A percentile compares a stretch with the other conserved stretches of the same genome.
Evolutionary conservation across 2,113 vertebrate genomes (phyloP).

Genomic region (Cyanocitta stelleri): DNA sequence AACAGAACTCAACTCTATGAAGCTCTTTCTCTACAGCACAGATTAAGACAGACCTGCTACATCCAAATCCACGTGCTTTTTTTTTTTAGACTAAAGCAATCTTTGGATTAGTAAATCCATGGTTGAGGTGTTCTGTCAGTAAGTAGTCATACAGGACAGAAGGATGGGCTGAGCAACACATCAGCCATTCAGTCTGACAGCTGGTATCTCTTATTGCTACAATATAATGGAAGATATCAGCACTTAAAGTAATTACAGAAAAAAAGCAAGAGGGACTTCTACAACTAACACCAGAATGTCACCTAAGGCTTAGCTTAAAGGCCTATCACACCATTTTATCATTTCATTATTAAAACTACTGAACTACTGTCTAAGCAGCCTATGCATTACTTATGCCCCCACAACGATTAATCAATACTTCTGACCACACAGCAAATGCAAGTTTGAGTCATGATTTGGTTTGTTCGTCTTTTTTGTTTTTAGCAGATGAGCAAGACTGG

Average conservation of each 20-base stretch:
- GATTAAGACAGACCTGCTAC: background rate
- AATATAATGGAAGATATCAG: background rate
- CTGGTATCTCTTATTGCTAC: conserved; percentile 14
- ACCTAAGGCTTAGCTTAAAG: background rate
- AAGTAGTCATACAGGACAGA: background rate
- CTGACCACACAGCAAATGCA: background rate
- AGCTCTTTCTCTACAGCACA: background rate
- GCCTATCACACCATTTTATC: background rate
- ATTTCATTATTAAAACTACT: background rate
- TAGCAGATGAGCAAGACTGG: background rate
- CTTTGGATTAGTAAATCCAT: conserved; percentile 8
- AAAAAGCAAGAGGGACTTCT: background rate
- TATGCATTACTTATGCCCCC: background rate
- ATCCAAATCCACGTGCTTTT: background rate
- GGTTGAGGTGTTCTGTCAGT: background rate
- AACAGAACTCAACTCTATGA: background rate
- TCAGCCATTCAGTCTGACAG: background rate
- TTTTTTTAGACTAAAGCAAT: background rate
- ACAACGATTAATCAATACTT: background rate
- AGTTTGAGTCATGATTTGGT: background rate
- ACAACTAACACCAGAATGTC: background rate
- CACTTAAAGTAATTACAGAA: background rate
- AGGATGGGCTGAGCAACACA: background rate
- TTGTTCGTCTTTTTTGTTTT: background rate
- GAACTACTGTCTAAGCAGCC: background rate